phyloP scores from a whole-genome alignment of 2,797 vertebrate species.

The Ataeniobius toweri region DNA sequence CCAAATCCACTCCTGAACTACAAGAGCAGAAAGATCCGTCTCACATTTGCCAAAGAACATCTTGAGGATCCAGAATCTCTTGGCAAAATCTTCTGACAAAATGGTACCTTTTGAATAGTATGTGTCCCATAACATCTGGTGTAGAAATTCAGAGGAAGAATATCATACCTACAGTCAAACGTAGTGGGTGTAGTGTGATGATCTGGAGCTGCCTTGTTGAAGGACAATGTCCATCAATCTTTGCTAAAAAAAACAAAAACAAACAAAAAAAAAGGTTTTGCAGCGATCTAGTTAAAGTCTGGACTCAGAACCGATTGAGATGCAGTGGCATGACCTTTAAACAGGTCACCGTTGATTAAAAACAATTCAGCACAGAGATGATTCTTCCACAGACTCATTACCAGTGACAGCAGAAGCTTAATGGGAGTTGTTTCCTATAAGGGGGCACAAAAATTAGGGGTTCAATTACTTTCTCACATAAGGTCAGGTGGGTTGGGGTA shows the following conservation, averaged over 20 bases:
- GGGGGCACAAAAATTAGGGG: too few relatives aligned
- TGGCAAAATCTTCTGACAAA: too few relatives aligned
- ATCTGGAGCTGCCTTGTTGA: not conserved
- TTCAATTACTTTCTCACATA: not conserved
- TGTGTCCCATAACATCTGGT: too few relatives aligned
- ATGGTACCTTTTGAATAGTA: too few relatives aligned
- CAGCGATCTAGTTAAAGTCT: not conserved
- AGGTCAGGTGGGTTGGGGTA: not conserved
- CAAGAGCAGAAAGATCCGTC: too few relatives aligned
- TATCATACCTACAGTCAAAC: too few relatives aligned
- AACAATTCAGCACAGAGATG: not conserved
- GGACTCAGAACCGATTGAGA: not conserved
- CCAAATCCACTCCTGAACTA: too few relatives aligned
- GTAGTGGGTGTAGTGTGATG: not conserved
- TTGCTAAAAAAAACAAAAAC: too few relatives aligned
- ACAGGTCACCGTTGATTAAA: not conserved
- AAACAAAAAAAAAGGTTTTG: too few relatives aligned
- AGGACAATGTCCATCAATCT: not conserved
- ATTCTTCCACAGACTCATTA: not conserved
- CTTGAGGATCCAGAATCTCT: too few relatives aligned
- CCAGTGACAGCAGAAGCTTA: not conserved
- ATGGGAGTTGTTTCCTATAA: not conserved
- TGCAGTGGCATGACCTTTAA: not conserved
- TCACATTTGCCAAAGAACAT: too few relatives aligned
- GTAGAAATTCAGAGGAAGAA: too few relatives aligned